Conservation (phyloP, 2,888 invertebrate genomes). For the Ceratothoa steindachneri region DNA sequence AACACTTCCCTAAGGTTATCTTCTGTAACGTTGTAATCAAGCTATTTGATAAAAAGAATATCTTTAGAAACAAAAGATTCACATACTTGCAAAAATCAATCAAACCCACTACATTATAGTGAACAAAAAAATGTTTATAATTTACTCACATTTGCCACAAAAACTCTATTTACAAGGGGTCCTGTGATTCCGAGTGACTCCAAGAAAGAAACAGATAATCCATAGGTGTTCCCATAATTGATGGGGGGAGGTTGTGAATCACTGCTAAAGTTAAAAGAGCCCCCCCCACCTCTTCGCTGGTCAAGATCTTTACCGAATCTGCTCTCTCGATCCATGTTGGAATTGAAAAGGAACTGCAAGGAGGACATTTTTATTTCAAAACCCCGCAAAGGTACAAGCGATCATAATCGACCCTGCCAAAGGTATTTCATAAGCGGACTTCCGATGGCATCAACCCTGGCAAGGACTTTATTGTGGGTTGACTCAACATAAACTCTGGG, state of each 20-base stretch:
- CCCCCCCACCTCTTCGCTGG: constrained; percentile 40
- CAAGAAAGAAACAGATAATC: constrained; percentile 87
- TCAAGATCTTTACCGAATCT: constrained; percentile 55
- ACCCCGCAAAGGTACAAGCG: too few species aligned
- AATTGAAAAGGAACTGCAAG: not conserved
- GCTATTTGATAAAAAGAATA: too few species aligned
- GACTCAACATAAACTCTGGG: too few species aligned
- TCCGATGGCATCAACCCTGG: too few species aligned
- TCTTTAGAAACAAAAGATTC: too few species aligned
- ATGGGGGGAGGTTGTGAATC: constrained; percentile 48
- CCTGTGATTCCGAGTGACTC: constrained; percentile 89
- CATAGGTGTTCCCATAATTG: constrained; percentile 81
- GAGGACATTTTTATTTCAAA: too few species aligned
- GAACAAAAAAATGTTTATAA: not conserved
- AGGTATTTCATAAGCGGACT: too few species aligned
- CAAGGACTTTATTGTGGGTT: too few species aligned
- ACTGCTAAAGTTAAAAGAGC: constrained; percentile 48
- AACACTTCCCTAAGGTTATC: constrained; percentile 93
- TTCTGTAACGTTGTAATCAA: constrained; percentile 54
- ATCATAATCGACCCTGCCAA: too few species aligned
- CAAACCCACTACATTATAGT: too few species aligned
- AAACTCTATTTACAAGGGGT: constrained; percentile 87
- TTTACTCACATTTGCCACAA: constrained; percentile 92
- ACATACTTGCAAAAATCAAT: too few species aligned
- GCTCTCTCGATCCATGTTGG: constrained; percentile 65